A percentile compares a stretch with the other conserved stretches of the same genome.
phyloP scores from a whole-genome alignment of 1,140 invertebrate species.

The Venustaconcha ellipsiformis region DNA sequence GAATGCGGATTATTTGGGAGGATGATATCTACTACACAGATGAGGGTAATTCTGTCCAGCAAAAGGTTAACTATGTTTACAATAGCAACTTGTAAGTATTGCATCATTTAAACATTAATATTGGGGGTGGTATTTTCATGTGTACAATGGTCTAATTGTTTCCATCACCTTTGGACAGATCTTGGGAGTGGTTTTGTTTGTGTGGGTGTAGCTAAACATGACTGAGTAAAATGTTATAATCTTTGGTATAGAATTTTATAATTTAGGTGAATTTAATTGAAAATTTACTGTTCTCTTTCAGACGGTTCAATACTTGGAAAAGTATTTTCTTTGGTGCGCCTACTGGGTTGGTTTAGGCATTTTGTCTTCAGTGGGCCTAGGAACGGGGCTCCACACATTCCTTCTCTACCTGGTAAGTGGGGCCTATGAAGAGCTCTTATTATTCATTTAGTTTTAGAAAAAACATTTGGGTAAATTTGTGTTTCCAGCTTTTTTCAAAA shows the following conservation, averaged over 20 bases:
- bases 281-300: slow-evolving; percentile 46
- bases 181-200: not conserved
- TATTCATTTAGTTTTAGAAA: no score
- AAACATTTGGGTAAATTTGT: no score
- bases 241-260: slow-evolving; percentile 4
- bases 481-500: no score
- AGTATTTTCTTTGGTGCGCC: slow-evolving; percentile 78
- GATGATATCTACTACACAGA: no score
- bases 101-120: no score
- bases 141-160: not conserved
- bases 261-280: slow-evolving; percentile 42
- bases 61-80: no score
- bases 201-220: not conserved
- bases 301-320: slow-evolving; percentile 67
- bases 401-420: slow-evolving; percentile 92
- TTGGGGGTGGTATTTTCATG: no score
- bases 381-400: slow-evolving; percentile 98
- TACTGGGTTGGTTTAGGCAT: slow-evolving; percentile 98
- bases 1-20: no score
- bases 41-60: no score
- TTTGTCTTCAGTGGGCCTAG: slow-evolving; percentile 96
- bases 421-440: not conserved
- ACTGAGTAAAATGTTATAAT: not conserved
- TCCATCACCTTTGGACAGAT: not conserved
- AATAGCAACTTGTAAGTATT: no score